phyloP scores from a whole-genome alignment of 2,113 vertebrate species.

The Anhinga anhinga region DNA sequence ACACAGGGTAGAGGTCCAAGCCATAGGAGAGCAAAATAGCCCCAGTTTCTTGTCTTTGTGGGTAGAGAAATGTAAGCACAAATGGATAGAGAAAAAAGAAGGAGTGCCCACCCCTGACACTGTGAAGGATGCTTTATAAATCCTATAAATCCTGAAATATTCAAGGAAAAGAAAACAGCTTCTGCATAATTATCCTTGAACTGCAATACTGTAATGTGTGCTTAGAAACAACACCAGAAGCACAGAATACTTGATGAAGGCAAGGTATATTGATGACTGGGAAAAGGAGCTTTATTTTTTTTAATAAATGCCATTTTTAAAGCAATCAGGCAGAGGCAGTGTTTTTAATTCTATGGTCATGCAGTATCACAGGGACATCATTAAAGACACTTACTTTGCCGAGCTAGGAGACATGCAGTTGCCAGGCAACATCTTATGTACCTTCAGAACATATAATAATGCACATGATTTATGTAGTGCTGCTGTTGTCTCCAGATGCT shows the following conservation, averaged over 20 bases:
- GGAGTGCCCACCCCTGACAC: neutral
- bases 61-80: neutral
- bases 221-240: neutral
- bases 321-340: neutral
- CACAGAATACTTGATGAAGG: neutral
- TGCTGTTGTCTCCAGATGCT: neutral
- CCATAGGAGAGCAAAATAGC: neutral
- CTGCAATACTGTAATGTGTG: neutral
- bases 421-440: slow-evolving; percentile 52
- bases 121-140: neutral
- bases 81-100: neutral
- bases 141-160: neutral
- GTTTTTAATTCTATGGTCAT: neutral
- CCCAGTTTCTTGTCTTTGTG: neutral
- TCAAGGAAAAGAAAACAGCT: neutral
- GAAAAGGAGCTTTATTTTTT: neutral
- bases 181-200: neutral
- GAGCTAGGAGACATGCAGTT: slow-evolving; percentile 12
- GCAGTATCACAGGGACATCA: neutral
- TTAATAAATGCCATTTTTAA: neutral
- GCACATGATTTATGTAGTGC: neutral
- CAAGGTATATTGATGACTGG: neutral
- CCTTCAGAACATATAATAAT: neutral
- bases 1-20: neutral
- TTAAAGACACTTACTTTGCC: slow-evolving; percentile 9